phyloP scores from a whole-genome alignment of 2,797 vertebrate species.

The Smutsia gigantea region DNA sequence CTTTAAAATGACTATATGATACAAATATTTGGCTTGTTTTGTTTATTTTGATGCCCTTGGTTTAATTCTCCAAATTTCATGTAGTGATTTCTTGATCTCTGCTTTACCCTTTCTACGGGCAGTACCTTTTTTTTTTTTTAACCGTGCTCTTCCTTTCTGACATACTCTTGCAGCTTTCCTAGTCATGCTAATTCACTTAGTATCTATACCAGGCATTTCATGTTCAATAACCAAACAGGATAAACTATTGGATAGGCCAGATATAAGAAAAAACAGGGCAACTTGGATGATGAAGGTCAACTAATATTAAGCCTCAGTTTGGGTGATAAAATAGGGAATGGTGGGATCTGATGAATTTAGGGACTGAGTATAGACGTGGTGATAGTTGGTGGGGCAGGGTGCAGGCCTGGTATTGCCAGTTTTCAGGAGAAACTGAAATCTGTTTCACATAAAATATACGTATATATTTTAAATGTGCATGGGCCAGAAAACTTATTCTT shows the following conservation, averaged over 20 bases:
- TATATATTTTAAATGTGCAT: background rate
- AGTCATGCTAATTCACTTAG: background rate
- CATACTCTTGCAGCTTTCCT: background rate
- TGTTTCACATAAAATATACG: background rate
- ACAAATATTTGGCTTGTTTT: background rate
- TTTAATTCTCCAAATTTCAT: background rate
- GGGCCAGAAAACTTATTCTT: constrained; percentile 19
- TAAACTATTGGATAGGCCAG: background rate
- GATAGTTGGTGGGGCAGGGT: no score
- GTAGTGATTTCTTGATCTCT: background rate
- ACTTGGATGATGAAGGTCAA: background rate
- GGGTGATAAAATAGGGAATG: background rate
- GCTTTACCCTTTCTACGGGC: background rate
- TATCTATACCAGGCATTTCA: background rate
- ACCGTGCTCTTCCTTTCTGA: background rate
- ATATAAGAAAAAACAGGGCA: background rate
- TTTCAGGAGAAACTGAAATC: background rate
- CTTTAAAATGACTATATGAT: background rate
- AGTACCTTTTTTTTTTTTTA: background rate
- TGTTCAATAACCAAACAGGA: background rate
- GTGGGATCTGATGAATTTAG: background rate
- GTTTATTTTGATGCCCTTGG: background rate
- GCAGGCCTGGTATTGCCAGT: background rate
- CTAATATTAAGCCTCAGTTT: background rate
- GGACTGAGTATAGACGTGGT: background rate